Evolutionary conservation across 2,113 vertebrate species (phyloP).

Genomic region (Malurus cyaneus): DNA sequence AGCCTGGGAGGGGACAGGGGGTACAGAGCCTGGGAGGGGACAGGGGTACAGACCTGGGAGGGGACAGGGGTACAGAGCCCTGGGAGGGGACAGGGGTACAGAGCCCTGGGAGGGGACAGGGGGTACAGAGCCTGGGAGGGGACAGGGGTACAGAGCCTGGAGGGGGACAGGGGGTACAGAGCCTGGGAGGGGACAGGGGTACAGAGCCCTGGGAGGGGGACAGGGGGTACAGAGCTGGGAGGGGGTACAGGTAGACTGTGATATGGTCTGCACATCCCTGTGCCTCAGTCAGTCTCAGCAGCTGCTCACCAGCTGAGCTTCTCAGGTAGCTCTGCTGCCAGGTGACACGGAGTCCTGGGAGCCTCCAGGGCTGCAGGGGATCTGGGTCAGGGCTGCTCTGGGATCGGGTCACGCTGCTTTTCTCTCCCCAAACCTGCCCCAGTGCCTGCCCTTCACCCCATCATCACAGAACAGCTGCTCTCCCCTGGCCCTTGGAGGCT

Average conservation of each 20-base stretch:
- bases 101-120: too few species aligned
- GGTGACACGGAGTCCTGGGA: neutral
- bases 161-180: too few species aligned
- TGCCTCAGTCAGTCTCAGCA: neutral
- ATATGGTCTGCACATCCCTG: neutral
- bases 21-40: too few species aligned
- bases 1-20: too few species aligned
- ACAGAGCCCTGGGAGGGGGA: neutral
- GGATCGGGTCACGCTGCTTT: neutral
- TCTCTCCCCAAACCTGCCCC: neutral
- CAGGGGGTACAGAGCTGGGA: neutral
- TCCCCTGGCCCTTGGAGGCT: neutral
- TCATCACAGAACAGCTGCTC: neutral
- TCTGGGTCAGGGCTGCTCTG: too few species aligned
- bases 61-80: too few species aligned
- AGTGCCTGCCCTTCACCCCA: neutral
- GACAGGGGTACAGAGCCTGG: too few species aligned
- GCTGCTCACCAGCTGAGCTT: neutral
- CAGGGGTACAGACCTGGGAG: too few species aligned
- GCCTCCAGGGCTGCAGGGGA: neutral
- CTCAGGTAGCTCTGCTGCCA: neutral
- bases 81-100: too few species aligned
- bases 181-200: too few species aligned
- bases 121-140: too few species aligned
- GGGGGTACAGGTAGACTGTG: too few species aligned